Conservation (phyloP, 2,888 invertebrate species). For the Tenodera sinensis region DNA sequence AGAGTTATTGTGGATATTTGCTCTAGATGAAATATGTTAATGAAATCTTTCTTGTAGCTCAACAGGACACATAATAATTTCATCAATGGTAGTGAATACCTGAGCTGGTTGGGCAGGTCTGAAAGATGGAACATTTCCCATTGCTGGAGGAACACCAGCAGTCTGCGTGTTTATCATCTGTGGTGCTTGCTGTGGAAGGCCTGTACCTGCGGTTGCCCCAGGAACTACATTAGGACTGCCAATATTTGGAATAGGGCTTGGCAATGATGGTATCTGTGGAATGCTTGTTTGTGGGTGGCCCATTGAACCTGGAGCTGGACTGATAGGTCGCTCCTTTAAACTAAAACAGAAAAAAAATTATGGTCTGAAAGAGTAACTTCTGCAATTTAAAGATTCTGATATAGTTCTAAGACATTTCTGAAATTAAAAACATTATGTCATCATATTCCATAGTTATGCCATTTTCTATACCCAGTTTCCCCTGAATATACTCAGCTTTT, state of each 20-base stretch:
- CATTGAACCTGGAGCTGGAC: conserved; percentile 57
- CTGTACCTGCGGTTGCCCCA: conserved; percentile 37
- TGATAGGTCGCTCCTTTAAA: conserved; percentile 66
- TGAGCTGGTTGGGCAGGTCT: conserved; percentile 36
- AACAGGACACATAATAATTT: too few species aligned
- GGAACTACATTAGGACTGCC: conserved; percentile 53
- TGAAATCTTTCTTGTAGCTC: too few species aligned
- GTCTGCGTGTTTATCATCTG: conserved; percentile 27
- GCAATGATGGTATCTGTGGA: conserved; percentile 46
- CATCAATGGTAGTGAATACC: not conserved
- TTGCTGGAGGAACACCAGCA: conserved; percentile 38
- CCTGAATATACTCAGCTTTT: too few species aligned
- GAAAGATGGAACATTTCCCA: conserved; percentile 42
- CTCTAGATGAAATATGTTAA: too few species aligned
- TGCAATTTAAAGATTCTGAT: too few species aligned
- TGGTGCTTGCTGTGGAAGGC: not conserved
- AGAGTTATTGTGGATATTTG: too few species aligned
- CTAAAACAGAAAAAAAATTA: conserved; percentile 37
- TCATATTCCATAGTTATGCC: too few species aligned
- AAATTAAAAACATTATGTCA: too few species aligned
- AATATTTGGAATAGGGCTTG: conserved; percentile 54
- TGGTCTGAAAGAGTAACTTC: too few species aligned
- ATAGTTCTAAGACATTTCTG: too few species aligned
- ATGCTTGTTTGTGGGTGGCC: conserved; percentile 43
- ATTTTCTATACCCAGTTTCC: too few species aligned